These are phyloP conservation scores for Matsumyia berberina DNA, from an alignment of 2,888 invertebrate species.

Conservation along the genomic window DNA sequence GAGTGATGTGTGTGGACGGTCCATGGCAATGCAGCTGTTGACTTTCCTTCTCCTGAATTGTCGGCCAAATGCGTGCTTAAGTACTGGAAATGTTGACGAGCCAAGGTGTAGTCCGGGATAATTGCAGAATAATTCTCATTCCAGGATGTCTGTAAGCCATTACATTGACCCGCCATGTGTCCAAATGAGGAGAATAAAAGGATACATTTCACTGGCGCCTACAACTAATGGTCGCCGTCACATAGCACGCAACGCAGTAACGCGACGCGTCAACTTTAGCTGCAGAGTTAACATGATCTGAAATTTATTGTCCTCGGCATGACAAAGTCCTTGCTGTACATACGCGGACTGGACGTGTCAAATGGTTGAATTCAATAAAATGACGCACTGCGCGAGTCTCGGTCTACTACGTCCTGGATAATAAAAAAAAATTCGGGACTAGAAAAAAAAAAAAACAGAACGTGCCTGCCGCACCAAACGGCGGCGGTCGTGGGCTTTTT, in stretches of 20 bases:
- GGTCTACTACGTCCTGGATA: slow-evolving; percentile 25
- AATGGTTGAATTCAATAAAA: slow-evolving; percentile 64
- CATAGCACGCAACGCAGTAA: slow-evolving; percentile 34
- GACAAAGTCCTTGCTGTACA: slow-evolving; percentile 46
- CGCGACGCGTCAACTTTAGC: slow-evolving; percentile 61
- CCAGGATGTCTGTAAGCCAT: slow-evolving; percentile 13
- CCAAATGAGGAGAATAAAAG: too few relatives aligned
- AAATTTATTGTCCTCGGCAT: slow-evolving; percentile 62
- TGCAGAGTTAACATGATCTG: slow-evolving; percentile 53
- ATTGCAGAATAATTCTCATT: slow-evolving; percentile 43
- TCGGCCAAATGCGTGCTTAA: slow-evolving; percentile 10
- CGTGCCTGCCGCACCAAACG: slow-evolving; percentile 51
- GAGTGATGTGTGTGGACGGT: slow-evolving; percentile 22
- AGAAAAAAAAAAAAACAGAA: slow-evolving; percentile 32
- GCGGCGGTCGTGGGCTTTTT: slow-evolving; percentile 21
- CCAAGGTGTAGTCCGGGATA: slow-evolving; percentile 27
- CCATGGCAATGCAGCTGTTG: neutral
- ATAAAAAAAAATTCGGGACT: slow-evolving; percentile 61
- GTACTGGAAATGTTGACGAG: slow-evolving; percentile 56
- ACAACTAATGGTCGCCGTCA: slow-evolving; percentile 37
- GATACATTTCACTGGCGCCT: neutral
- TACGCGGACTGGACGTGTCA: slow-evolving; percentile 63
- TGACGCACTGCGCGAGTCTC: slow-evolving; percentile 20
- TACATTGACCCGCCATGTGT: slow-evolving; percentile 19
- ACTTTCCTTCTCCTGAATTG: slow-evolving; percentile 14